These are phyloP conservation scores for Lamproptera curius DNA, from an alignment of 2,888 invertebrate genomes.

Conservation along the genomic window DNA sequence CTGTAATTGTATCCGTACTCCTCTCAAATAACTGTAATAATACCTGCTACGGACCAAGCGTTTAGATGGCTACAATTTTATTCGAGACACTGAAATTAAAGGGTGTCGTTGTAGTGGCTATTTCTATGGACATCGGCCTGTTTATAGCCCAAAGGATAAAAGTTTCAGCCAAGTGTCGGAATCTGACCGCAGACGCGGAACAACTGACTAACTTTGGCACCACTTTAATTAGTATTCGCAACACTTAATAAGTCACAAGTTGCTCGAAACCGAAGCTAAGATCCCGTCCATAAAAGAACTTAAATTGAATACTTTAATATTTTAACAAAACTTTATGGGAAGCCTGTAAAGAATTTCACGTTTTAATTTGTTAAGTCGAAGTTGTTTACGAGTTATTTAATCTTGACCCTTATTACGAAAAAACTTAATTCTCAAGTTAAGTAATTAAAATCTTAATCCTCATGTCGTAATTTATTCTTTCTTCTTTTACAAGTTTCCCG, in stretches of 20 bases:
- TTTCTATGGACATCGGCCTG: slow-evolving; percentile 30
- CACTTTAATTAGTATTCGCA: slow-evolving; percentile 60
- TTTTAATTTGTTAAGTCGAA: slow-evolving; percentile 23
- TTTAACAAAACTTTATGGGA: slow-evolving; percentile 34
- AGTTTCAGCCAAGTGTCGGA: slow-evolving; percentile 45
- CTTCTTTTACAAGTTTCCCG: no score
- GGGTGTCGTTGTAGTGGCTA: slow-evolving; percentile 11
- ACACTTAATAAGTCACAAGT: slow-evolving; percentile 40
- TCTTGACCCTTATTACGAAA: not conserved
- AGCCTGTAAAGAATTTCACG: slow-evolving; percentile 37
- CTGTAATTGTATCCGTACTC: slow-evolving; percentile 72
- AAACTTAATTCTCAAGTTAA: no score
- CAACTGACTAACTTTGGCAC: slow-evolving; percentile 49
- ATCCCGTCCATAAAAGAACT: slow-evolving; percentile 25
- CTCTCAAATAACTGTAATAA: slow-evolving; percentile 40
- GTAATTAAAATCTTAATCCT: no score
- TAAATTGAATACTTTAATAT: slow-evolving; percentile 31
- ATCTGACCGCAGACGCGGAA: slow-evolving; percentile 39
- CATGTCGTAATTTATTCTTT: no score
- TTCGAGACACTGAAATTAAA: slow-evolving; percentile 8
- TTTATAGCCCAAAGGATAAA: slow-evolving; percentile 37
- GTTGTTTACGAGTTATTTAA: slow-evolving; percentile 8
- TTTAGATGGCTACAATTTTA: slow-evolving; percentile 9
- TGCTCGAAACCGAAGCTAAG: slow-evolving; percentile 30
- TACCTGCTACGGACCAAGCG: slow-evolving; percentile 28